These are phyloP conservation scores for Xylophagus ater DNA, from an alignment of 2,888 invertebrate species.

Conservation along the genomic window DNA sequence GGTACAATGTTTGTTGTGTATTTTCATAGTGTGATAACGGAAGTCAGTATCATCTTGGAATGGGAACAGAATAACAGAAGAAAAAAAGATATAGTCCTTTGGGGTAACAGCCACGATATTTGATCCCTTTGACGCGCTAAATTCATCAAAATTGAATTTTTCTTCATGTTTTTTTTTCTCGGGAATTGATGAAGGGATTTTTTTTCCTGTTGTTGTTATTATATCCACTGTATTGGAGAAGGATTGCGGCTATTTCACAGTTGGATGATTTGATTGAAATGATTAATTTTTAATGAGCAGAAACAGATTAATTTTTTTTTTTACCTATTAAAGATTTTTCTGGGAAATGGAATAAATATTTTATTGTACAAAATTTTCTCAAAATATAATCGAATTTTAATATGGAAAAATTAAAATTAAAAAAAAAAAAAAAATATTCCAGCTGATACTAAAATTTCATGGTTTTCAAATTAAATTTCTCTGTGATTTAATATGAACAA, in stretches of 20 bases:
- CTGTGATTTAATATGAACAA: no score
- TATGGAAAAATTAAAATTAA: no score
- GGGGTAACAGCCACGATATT: constrained; percentile 11
- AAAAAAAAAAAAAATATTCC: no score
- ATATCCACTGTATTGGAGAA: constrained; percentile 4
- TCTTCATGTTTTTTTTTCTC: constrained; percentile 1
- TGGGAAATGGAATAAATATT: no score
- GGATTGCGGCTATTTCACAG: constrained; percentile 13
- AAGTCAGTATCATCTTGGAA: background rate
- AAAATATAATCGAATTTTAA: no score
- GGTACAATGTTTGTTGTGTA: background rate
- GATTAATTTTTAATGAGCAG: constrained; percentile 16
- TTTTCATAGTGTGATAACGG: background rate
- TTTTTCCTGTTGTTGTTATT: constrained; percentile 3
- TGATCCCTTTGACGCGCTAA: constrained; percentile 14
- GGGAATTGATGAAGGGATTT: background rate
- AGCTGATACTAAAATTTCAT: no score
- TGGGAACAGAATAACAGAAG: background rate
- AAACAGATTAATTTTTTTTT: constrained; percentile 10
- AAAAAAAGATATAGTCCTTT: constrained; percentile 1
- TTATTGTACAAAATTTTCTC: no score
- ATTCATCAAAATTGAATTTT: constrained; percentile 16
- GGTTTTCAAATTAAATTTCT: no score
- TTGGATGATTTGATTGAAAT: constrained; percentile 14
- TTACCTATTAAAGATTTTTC: no score